Base-by-base conservation (phyloP, 1,140 invertebrate genomes). In the Zaprionus camerounensis region DNA sequence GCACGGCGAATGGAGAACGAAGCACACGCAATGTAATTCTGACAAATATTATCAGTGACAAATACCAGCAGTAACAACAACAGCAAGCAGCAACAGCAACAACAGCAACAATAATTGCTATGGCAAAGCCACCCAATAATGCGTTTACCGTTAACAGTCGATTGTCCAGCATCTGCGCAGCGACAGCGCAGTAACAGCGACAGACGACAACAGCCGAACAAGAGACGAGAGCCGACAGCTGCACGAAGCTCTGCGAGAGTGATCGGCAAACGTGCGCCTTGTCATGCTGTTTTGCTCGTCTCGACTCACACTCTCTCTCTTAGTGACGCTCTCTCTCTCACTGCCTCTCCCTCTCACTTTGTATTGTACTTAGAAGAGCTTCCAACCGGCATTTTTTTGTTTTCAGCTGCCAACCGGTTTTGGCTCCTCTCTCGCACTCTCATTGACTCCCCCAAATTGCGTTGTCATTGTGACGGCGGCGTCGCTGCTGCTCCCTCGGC, bases 341-440 rank as follows among this genome's bases (percentile, higher is more conserved):
- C 6, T 13, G 12, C 13, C 41, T 44, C 31, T 15, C 34, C 26
- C 34, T 22, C 20, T 64, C 61, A 46, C 9, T 34, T 46, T 46
- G n/a, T 11, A 22, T 31, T 67, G 64, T 64, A 71, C 53, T 41
- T 34, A 64, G 73, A 56, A 76, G 88, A 78, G 79, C 69, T 70
- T 66, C 64, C 84, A 88, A 90, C 84, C 84, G 85, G 84, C 84
- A 88, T 88, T 88, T 87, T 71, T 59, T 62, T 57, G 59, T 72
- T 56, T 84, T 90, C 85, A 81, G 85, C 84, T 90, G 85, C 71
- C 85, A 84, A 88, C 84, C 84, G 84, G 84, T 88, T 87, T 78
- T 31, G 17, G 59, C 68, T 63, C 63, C 71, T 61, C 56, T 22
- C 22, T 24, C 58, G 51, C 63, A 71, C 67, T 55, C 63, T 77